Conservation (phyloP, 2,888 invertebrate species). For the Eurytoma adleriae region DNA sequence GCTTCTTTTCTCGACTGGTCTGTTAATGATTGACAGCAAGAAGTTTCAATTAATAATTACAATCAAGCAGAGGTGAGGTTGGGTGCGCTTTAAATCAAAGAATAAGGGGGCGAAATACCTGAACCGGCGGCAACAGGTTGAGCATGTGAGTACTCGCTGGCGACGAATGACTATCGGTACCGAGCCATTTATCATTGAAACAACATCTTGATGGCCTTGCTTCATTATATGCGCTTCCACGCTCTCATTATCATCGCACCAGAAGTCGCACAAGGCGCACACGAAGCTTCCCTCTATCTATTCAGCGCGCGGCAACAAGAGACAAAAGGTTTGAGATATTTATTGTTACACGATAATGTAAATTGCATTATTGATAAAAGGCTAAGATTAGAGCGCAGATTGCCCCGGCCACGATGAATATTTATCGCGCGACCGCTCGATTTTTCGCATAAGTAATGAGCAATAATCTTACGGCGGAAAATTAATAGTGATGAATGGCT, state of each 20-base stretch:
- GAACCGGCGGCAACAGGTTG: conserved; percentile 83
- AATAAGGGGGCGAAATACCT: conserved; percentile 69
- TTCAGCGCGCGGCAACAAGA: conserved; percentile 1
- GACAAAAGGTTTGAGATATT: neutral
- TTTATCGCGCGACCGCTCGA: neutral
- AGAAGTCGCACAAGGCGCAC: conserved; percentile 86
- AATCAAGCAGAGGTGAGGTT: neutral
- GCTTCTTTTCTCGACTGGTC: too few species aligned
- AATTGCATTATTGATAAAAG: conserved; percentile 8
- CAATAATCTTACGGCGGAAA: too few species aligned
- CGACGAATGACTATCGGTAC: conserved; percentile 88
- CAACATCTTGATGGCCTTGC: conserved; percentile 84
- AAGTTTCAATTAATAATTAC: conserved; percentile 26
- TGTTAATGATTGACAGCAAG: too few species aligned
- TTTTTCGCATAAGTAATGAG: neutral
- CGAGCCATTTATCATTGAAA: conserved; percentile 86
- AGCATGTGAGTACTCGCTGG: conserved; percentile 81
- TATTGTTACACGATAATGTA: conserved; percentile 21
- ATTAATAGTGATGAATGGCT: too few species aligned
- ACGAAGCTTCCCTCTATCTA: conserved; percentile 81
- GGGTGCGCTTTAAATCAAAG: neutral
- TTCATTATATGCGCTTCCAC: conserved; percentile 85
- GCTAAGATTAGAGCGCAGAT: neutral
- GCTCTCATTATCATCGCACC: conserved; percentile 80
- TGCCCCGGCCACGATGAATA: neutral